Base-by-base conservation (phyloP, 2,888 invertebrate genomes). In the Coelopa pilipes region DNA sequence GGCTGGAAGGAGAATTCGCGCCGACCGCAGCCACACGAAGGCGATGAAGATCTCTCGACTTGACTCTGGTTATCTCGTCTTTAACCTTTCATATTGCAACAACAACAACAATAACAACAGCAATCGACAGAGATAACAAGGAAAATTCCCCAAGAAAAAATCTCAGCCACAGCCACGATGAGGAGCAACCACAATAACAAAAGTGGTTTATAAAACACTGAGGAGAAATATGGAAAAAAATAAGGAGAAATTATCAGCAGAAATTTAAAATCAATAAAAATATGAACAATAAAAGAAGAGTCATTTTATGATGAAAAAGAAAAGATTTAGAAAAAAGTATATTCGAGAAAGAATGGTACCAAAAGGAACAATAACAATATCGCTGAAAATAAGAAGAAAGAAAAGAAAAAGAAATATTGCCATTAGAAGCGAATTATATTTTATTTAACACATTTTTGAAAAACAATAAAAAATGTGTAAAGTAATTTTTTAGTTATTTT, bases 1-100 rank as follows among this genome's bases (percentile, higher is more conserved):
- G n/a, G n/a, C n/a, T n/a, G n/a, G n/a, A n/a, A 34, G 34, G 34
- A 34, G 34, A 7, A 34, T 34, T 34, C 34, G 34, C 34, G 34
- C 4, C 53, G 53, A 53, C 53, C 53, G n/a, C 53, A 53, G n/a
- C 3, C 13, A 53, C n/a, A 34, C 34, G 34, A 34, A 7, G 13
- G n/a, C 53, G 53, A 53, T 53, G 53, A 53, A 53, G 53, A 53
- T 53, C 53, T 53, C 53, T 53, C n/a, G 53, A 53, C 53, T 53
- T 53, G 53, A 53, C 53, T 53, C 53, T 53, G n/a, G 53, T 53
- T 53, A 53, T 53, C 53, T 53, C 10, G 15, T 53, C 53, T 53
- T 53, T 53, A 53, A 53, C 53, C 53, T 53, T 53, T 53, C 53
- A 53, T n/a, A 53, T 13, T 53, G 53, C 53, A 53, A 53, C 53